Conservation (phyloP, 2,113 vertebrate genomes). For the Aspidoscelis tigris region DNA sequence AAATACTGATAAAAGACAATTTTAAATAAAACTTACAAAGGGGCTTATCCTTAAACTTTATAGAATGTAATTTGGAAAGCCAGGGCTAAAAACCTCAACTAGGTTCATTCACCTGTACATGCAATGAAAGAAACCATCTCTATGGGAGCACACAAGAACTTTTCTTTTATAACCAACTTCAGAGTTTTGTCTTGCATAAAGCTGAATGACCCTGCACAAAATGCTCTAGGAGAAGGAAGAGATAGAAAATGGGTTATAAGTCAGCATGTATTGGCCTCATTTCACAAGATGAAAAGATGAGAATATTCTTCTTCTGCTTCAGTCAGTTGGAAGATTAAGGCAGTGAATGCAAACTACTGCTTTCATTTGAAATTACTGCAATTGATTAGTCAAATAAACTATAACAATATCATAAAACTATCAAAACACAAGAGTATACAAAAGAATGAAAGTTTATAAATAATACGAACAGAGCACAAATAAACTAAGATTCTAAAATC, state of each 20-base stretch:
- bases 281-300: background rate
- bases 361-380: no score
- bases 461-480: no score
- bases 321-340: background rate
- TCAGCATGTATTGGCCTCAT: conserved; percentile 1
- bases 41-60: conserved; percentile 34
- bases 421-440: no score
- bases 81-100: conserved; percentile 43
- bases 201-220: conserved; percentile 41
- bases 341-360: background rate
- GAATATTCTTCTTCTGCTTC: background rate
- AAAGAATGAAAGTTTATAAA: no score
- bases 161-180: conserved; percentile 48
- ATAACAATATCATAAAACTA: no score
- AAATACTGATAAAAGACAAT: conserved; percentile 53
- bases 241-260: conserved; percentile 28
- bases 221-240: conserved; percentile 5
- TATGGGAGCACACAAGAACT: conserved; percentile 34
- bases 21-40: conserved; percentile 52
- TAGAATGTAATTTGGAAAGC: conserved; percentile 27
- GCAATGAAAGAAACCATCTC: conserved; percentile 26
- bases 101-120: conserved; percentile 28
- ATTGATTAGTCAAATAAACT: no score
- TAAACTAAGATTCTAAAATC: no score
- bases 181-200: conserved; percentile 30